Conservation (phyloP, 2,113 vertebrate genomes). For the Barnardius zonarius region DNA sequence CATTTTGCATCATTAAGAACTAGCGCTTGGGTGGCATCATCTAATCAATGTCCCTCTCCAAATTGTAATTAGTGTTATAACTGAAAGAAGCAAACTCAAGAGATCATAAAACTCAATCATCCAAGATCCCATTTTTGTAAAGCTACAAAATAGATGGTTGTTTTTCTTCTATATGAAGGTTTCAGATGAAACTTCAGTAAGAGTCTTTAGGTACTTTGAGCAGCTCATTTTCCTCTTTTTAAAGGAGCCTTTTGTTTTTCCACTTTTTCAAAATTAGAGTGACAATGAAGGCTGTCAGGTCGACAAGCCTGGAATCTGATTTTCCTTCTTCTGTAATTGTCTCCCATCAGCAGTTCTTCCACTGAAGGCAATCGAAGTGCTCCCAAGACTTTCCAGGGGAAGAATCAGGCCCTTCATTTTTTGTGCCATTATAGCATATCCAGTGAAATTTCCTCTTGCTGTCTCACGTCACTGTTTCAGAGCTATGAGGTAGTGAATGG, state of each 20-base stretch:
- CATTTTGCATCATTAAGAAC: not conserved
- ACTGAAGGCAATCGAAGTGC: not conserved
- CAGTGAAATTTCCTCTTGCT: not conserved
- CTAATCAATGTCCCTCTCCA: not conserved
- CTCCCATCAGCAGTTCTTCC: not conserved
- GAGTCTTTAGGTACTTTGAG: not conserved
- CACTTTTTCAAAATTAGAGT: not conserved
- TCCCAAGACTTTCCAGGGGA: not conserved
- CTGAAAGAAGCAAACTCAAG: not conserved
- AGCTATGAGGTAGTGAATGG: not conserved
- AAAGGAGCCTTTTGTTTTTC: fast-evolving
- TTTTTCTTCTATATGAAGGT: not conserved
- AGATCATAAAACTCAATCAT: not conserved
- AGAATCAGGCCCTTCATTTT: not conserved
- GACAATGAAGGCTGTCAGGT: fast-evolving
- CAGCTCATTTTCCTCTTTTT: not conserved
- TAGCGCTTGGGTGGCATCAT: not conserved
- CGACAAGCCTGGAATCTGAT: not conserved
- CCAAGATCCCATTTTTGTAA: not conserved
- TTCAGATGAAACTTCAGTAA: not conserved
- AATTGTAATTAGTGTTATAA: conserved; percentile 21
- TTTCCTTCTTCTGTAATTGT: not conserved
- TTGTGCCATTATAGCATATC: not conserved
- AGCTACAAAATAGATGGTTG: not conserved
- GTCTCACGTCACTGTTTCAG: not conserved